Base-by-base conservation (phyloP, 2,888 invertebrate species). In the Sympetrum striolatum region DNA sequence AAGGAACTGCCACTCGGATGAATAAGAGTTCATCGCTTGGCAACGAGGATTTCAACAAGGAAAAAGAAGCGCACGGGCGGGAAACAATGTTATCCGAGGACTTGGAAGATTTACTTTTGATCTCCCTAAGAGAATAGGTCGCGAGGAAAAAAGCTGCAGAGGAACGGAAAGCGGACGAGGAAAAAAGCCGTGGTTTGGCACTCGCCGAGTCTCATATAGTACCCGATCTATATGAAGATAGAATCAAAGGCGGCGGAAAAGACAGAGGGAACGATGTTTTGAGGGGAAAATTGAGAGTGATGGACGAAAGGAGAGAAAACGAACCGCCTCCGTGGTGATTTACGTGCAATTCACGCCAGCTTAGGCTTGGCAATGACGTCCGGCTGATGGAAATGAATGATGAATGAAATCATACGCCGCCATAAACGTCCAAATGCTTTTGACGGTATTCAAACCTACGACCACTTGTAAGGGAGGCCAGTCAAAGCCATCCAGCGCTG, bases 391-490 rank as follows among this genome's bases (percentile, higher is more conserved):
- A 86, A 53, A 86, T 64, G 86, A 22, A 60, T 39, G 86, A 86
- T 64, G 86, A 86, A 86, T 86, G 86, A 86, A 86, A 64, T 86
- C 58, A 86, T 64, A 60, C 86, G 18, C 22, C 22, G 86, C 60
- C 86, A 86, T 86, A 53, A 86, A 60, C 86, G 86, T 86, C 60
- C 86, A 48, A 86, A 86, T 37, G 86, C 86, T 86, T 58, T 37
- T 31, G 64, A 86, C 48, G 86, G 64, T 60, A n/a, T 58, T 86
- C 86, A 64, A 60, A 86, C 64, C 60, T 22, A 64, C 64, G 37
- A 6, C 25, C 86, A 86, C 82, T 48, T 25, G 82, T 37, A 14
- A n/a, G 58, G 37, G 60, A 64, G 37, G 39, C 53, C 64, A 64
- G 60, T 64, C 37, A 64, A 64, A 86, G 35, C 86, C 86, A 37